phyloP scores from a whole-genome alignment of 2,113 vertebrate species.

The Gambusia holbrooki region DNA sequence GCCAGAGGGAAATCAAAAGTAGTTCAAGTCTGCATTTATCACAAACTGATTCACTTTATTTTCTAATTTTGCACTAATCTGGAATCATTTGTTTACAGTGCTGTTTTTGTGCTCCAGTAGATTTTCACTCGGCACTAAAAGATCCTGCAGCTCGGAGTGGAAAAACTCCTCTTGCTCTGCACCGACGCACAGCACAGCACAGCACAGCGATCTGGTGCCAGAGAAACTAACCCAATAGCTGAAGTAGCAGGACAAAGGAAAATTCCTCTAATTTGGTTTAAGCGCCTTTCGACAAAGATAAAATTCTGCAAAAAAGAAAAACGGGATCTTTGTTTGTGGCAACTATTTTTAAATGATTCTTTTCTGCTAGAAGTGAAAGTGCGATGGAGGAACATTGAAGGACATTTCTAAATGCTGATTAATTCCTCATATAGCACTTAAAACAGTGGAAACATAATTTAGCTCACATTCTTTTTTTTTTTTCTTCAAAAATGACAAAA shows the following conservation, averaged over 20 bases:
- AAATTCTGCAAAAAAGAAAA: background rate
- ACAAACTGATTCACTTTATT: background rate
- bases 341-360: background rate
- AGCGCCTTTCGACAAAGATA: background rate
- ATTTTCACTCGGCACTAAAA: slow-evolving; percentile 13
- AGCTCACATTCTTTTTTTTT: background rate
- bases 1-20: background rate
- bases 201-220: background rate
- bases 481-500: no score
- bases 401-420: background rate
- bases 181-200: background rate
- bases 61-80: background rate
- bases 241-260: slow-evolving; percentile 1
- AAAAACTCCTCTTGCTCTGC: slow-evolving; percentile 34
- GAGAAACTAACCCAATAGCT: slow-evolving; percentile 6
- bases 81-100: background rate
- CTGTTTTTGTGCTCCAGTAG: background rate
- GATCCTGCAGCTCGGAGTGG: slow-evolving; percentile 21
- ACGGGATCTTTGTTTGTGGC: background rate
- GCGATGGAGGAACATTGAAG: background rate
- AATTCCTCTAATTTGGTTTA: slow-evolving; percentile 6
- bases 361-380: background rate
- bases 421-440: background rate
- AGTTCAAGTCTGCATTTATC: slow-evolving; percentile 6
- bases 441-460: background rate